Conservation (phyloP, 2,888 invertebrate species). For the Anthophora plumipes region DNA sequence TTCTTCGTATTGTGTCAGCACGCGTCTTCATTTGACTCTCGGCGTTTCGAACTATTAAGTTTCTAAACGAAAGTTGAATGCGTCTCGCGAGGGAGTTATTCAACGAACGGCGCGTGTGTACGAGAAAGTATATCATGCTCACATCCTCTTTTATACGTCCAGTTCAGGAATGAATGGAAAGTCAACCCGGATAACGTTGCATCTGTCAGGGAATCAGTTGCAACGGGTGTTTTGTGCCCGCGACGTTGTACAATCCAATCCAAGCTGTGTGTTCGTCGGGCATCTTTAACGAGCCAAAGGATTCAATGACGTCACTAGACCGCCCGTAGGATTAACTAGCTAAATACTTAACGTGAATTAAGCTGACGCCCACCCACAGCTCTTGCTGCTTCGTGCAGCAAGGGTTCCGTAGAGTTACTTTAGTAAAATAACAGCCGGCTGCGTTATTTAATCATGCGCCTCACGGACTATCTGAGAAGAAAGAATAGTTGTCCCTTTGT, state of each 20-base stretch:
- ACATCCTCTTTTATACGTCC: not conserved
- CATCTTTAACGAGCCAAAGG: slow-evolving; percentile 62
- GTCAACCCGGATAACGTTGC: slow-evolving; percentile 15
- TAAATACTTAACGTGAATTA: slow-evolving; percentile 79
- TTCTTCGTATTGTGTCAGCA: slow-evolving; percentile 12
- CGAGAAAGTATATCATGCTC: slow-evolving; percentile 7
- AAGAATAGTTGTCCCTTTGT: slow-evolving; percentile 27
- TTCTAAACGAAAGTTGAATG: slow-evolving; percentile 56
- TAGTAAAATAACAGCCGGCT: slow-evolving; percentile 79
- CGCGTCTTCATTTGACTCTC: slow-evolving; percentile 47
- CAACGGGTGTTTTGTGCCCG: slow-evolving; percentile 6
- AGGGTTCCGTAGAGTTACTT: slow-evolving; percentile 71
- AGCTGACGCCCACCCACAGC: slow-evolving; percentile 74
- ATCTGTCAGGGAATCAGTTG: slow-evolving; percentile 13
- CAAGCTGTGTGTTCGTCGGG: not conserved
- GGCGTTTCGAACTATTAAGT: slow-evolving; percentile 49
- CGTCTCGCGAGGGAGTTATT: slow-evolving; percentile 36
- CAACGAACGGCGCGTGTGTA: not conserved
- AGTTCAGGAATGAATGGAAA: slow-evolving; percentile 26
- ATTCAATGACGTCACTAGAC: slow-evolving; percentile 76
- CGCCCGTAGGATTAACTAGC: slow-evolving; percentile 76
- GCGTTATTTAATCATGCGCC: slow-evolving; percentile 62
- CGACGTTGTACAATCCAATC: slow-evolving; percentile 18
- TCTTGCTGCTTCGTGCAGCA: slow-evolving; percentile 47
- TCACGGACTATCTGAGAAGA: slow-evolving; percentile 9